Base-by-base conservation (phyloP, 2,888 invertebrate genomes). In the Plagiodera versicolora region DNA sequence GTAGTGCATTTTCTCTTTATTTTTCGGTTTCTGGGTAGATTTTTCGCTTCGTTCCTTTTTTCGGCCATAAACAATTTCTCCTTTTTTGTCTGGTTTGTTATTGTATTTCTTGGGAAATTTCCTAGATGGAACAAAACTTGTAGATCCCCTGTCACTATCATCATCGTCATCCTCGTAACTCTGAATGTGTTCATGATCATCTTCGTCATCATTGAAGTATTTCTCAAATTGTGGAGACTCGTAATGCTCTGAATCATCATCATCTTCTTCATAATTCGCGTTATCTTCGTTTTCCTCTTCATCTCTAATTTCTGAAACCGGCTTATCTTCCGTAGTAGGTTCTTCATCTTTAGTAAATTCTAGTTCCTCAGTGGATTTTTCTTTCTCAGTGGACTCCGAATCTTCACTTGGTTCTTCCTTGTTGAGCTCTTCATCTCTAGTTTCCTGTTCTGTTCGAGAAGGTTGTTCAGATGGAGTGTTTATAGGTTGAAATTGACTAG, bases 161-260 rank as follows among this genome's bases (percentile, higher is more conserved):
- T 71, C 72, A 19, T 72, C 70, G 10, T 71, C 68, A 9, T 70
- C 69, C 6, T 69, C 69, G 8, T 65, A 64, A 8, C 66, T 67
- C 50, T 67, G 57, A 16, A 63, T 62, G 24, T 70, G 63, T 35
- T 66, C 61, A n/a, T 66, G 32, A 18, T 62, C 45, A 10, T 55
- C 61, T 35, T 70, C 70, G 39, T 69, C 66, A 39, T 69, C 63
- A 17, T 70, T 66, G 19, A 67, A 60, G 20, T 70, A 68, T 54
- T 63, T 67, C 14, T 60, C 60, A 17, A 35, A 56, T 2, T 39
- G 4, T 17, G 57, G 60, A n/a, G 44, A n/a, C 28, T 61, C 63
- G 39, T 57, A 58, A 11, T 58, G 56, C 11, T 63, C 53, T 4
- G 53, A 19, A 4, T 14, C 61, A 18, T 39, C 35, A 16, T 61